Percentiles rank a stretch among this genome's conserved stretches.
Evolutionary conservation across 2,888 invertebrate genomes (phyloP).

Genomic region (Melieria crassipennis): DNA sequence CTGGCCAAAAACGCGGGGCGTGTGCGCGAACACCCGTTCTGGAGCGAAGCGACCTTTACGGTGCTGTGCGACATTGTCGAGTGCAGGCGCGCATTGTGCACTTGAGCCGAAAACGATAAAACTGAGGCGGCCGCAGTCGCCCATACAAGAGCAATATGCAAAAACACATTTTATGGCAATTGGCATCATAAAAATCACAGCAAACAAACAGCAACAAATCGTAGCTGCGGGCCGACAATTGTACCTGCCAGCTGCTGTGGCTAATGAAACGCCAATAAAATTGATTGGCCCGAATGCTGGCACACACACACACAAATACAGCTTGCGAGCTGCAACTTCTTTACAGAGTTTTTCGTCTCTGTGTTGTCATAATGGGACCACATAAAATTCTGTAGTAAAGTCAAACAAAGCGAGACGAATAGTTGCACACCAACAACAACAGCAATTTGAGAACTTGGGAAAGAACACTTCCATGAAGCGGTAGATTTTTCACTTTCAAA

Average conservation of each 20-base stretch:
- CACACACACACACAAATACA: background rate
- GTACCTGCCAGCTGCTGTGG: background rate
- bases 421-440: background rate
- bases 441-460: background rate
- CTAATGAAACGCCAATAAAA: constrained; percentile 26
- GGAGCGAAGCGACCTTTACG: too few relatives aligned
- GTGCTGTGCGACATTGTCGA: too few relatives aligned
- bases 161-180: too few relatives aligned
- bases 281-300: constrained; percentile 19
- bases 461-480: background rate
- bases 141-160: too few relatives aligned
- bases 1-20: too few relatives aligned
- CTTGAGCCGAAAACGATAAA: too few relatives aligned
- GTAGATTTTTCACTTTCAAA: background rate
- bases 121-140: too few relatives aligned
- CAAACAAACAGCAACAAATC: background rate
- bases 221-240: background rate
- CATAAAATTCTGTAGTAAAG: too few relatives aligned
- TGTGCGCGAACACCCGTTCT: too few relatives aligned
- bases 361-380: too few relatives aligned
- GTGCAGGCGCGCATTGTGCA: too few relatives aligned
- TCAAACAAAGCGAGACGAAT: background rate
- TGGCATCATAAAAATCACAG: background rate
- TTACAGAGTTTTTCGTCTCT: background rate
- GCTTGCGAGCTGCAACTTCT: background rate